Percentiles rank a stretch among this genome's conserved stretches.
phyloP scores from a whole-genome alignment of 2,888 invertebrate genomes.

The Caenorhabditis parvicauda region DNA sequence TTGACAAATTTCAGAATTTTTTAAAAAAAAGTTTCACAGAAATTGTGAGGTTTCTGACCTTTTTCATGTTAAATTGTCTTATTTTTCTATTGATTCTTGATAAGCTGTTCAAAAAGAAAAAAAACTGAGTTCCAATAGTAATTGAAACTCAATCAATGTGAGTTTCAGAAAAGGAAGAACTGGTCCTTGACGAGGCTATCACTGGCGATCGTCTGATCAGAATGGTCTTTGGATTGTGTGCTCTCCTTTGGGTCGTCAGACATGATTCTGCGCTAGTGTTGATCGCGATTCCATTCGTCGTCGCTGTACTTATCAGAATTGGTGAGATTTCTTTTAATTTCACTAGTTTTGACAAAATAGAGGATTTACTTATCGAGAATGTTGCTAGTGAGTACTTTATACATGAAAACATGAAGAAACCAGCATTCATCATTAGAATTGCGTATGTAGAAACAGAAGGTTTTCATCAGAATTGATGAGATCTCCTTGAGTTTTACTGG shows the following conservation, averaged over 20 bases:
- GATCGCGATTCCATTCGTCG: slow-evolving; percentile 45
- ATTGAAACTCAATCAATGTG: neutral
- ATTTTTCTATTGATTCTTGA: neutral
- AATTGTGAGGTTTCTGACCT: neutral
- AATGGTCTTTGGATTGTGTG: slow-evolving; percentile 39
- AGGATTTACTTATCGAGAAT: too few species aligned
- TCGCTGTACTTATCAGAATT: slow-evolving; percentile 36
- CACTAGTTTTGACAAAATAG: too few species aligned
- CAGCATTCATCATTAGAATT: too few species aligned
- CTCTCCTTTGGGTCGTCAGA: slow-evolving; percentile 52
- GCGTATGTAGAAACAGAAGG: too few species aligned
- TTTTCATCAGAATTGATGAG: too few species aligned
- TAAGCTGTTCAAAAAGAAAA: slow-evolving; percentile 1
- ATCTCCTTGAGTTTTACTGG: too few species aligned
- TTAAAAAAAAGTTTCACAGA: too few species aligned
- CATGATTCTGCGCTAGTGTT: slow-evolving; percentile 53
- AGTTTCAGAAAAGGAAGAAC: slow-evolving; percentile 2
- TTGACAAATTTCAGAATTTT: too few species aligned
- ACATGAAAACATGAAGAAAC: too few species aligned
- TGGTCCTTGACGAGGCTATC: slow-evolving; percentile 28
- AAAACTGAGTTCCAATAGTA: too few species aligned
- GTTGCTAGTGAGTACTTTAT: too few species aligned
- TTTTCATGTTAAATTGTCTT: neutral
- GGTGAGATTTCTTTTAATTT: slow-evolving; percentile 20
- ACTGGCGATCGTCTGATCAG: slow-evolving; percentile 37